Conservation (phyloP, 2,113 vertebrate species). For the Varanus komodoensis region DNA sequence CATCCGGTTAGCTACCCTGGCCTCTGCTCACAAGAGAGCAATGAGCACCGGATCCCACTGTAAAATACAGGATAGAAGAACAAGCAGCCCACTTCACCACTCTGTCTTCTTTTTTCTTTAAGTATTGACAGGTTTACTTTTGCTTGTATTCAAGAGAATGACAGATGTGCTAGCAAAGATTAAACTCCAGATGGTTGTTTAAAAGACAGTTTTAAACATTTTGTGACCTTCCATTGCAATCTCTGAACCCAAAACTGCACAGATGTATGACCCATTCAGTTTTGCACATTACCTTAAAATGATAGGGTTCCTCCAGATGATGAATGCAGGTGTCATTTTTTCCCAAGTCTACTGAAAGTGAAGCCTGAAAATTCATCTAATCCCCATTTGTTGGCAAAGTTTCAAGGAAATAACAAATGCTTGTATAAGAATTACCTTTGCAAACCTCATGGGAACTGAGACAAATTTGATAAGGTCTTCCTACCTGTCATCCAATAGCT, state of each 20-base stretch:
- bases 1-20: too few species aligned
- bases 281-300: slow-evolving; percentile 55
- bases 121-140: slow-evolving; percentile 46
- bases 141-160: slow-evolving; percentile 27
- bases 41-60: too few species aligned
- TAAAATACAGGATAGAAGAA: too few species aligned
- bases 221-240: slow-evolving; percentile 66
- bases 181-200: slow-evolving; percentile 70
- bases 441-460: slow-evolving; percentile 42
- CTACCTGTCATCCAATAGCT: slow-evolving; percentile 46
- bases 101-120: too few species aligned
- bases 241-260: slow-evolving; percentile 60
- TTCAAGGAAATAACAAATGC: slow-evolving; percentile 49
- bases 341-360: slow-evolving; percentile 53
- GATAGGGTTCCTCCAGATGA: slow-evolving; percentile 66
- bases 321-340: slow-evolving; percentile 66
- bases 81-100: too few species aligned
- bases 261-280: slow-evolving; percentile 56
- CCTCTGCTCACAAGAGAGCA: too few species aligned
- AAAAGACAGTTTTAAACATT: slow-evolving; percentile 68
- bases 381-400: slow-evolving; percentile 52
- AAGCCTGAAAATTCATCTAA: slow-evolving; percentile 69
- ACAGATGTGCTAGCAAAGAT: slow-evolving; percentile 67
- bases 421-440: slow-evolving; percentile 32
- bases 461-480: slow-evolving; percentile 50